These are phyloP conservation scores for Canis aureus DNA, from an alignment of 2,113 vertebrate genomes.

Conservation along the genomic window DNA sequence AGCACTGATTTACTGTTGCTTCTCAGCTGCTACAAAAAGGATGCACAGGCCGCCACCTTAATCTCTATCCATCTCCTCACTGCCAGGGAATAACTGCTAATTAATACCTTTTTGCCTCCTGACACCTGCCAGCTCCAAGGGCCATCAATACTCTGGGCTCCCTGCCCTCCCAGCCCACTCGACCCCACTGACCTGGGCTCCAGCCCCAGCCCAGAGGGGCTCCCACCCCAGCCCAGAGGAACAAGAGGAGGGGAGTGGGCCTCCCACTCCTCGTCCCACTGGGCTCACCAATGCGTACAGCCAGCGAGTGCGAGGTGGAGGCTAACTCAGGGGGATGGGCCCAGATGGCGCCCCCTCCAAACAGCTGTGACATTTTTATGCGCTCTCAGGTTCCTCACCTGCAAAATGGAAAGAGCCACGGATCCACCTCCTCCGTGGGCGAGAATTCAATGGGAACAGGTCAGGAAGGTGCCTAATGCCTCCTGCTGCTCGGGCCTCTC, in stretches of 20 bases:
- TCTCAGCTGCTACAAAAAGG: slow-evolving; percentile 53
- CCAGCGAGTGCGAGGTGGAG: fast-evolving
- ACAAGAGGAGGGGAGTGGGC: not conserved
- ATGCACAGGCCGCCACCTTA: slow-evolving; percentile 75
- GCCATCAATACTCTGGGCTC: slow-evolving; percentile 54
- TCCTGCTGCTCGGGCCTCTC: not conserved
- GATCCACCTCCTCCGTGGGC: fast-evolving
- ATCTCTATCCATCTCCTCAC: slow-evolving; percentile 84
- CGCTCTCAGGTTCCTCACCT: not conserved
- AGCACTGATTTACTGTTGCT: slow-evolving; percentile 83
- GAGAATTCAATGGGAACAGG: not conserved
- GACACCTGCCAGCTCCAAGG: slow-evolving; percentile 51
- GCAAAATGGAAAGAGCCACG: too few relatives aligned
- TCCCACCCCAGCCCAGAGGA: not conserved
- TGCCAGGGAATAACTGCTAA: slow-evolving; percentile 81
- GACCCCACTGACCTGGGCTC: not conserved
- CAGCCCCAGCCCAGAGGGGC: not conserved
- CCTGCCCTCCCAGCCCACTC: not conserved
- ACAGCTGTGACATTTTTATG: fast-evolving
- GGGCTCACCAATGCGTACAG: not conserved
- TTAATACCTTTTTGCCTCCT: slow-evolving; percentile 84
- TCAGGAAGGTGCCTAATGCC: fast-evolving
- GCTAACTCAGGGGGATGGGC: not conserved
- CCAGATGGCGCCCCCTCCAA: not conserved
- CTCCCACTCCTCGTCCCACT: fast-evolving